A percentile compares a stretch with the other conserved stretches of the same genome.
phyloP scores from a whole-genome alignment of 2,113 vertebrate species.

The Macrotus californicus region DNA sequence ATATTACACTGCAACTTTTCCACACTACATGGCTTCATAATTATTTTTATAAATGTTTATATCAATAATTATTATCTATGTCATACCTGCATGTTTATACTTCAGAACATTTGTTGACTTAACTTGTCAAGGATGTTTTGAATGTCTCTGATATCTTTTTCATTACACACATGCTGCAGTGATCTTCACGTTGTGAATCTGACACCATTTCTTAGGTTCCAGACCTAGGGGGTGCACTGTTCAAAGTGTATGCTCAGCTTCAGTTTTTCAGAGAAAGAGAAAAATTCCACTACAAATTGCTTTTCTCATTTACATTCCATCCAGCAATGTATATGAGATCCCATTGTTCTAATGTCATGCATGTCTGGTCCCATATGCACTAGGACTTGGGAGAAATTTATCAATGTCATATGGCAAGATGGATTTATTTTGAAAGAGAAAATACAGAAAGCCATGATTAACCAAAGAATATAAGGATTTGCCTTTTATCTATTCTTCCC shows the following conservation, averaged over 20 bases:
- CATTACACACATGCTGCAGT: background rate
- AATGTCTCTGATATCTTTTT: background rate
- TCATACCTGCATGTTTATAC: background rate
- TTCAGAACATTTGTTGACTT: background rate
- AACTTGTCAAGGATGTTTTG: background rate
- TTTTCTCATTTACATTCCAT: slow-evolving; percentile 43
- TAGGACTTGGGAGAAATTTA: slow-evolving; percentile 20
- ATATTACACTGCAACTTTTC: background rate
- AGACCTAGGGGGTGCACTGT: background rate
- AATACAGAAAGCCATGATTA: background rate
- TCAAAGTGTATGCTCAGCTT: background rate
- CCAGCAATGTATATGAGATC: background rate
- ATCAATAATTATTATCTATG: background rate
- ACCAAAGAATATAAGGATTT: background rate
- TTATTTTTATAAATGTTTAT: background rate
- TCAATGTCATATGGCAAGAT: slow-evolving; percentile 48
- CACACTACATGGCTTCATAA: accelerated
- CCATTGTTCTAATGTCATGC: slow-evolving; percentile 6
- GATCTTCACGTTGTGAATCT: background rate
- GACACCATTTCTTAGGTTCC: background rate
- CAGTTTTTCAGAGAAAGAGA: background rate
- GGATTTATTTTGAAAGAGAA: slow-evolving; percentile 23
- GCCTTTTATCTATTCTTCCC: background rate
- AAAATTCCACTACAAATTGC: background rate
- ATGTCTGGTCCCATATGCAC: slow-evolving; percentile 4